Percentiles rank a stretch among this genome's conserved stretches.
Conservation (phyloP, 2,888 invertebrate species). For the Brachyptera putata region DNA sequence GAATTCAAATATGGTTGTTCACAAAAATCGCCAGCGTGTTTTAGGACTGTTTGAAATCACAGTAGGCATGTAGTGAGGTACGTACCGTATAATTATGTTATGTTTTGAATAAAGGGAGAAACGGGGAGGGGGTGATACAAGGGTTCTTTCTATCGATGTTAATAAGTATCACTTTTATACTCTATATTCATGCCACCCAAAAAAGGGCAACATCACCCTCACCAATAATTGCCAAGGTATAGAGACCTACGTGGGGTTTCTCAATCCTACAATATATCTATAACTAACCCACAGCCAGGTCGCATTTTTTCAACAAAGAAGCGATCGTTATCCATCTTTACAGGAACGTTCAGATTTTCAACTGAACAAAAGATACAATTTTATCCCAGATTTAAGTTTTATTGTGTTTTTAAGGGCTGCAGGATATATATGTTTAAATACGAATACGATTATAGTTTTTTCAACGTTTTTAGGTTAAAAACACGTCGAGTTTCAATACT, state of each 20-base stretch:
- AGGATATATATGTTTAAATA: not conserved
- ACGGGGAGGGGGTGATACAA: not conserved
- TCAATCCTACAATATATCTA: not conserved
- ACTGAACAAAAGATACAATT: constrained; percentile 21
- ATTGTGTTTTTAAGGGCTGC: constrained; percentile 16
- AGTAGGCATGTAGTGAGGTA: too few relatives aligned
- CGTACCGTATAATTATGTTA: too few relatives aligned
- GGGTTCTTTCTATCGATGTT: not conserved
- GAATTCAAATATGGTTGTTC: too few relatives aligned
- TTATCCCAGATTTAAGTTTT: constrained; percentile 22
- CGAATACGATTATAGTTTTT: constrained; percentile 6
- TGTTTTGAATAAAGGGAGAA: not conserved
- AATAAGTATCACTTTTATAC: constrained; percentile 13
- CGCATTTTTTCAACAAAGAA: constrained; percentile 9
- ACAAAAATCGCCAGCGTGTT: too few relatives aligned
- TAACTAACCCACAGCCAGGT: not conserved
- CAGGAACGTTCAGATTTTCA: constrained; percentile 21
- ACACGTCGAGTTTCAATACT: constrained; percentile 9
- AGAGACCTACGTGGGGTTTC: not conserved
- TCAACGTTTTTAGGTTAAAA: constrained; percentile 5
- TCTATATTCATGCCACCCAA: constrained; percentile 13
- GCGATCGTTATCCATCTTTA: constrained; percentile 24
- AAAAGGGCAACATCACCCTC: constrained; percentile 9
- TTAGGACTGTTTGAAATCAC: too few relatives aligned
- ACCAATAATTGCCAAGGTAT: constrained; percentile 7